Base-by-base conservation (phyloP, 1,140 invertebrate species). In the Hydropsyche tenuis region DNA sequence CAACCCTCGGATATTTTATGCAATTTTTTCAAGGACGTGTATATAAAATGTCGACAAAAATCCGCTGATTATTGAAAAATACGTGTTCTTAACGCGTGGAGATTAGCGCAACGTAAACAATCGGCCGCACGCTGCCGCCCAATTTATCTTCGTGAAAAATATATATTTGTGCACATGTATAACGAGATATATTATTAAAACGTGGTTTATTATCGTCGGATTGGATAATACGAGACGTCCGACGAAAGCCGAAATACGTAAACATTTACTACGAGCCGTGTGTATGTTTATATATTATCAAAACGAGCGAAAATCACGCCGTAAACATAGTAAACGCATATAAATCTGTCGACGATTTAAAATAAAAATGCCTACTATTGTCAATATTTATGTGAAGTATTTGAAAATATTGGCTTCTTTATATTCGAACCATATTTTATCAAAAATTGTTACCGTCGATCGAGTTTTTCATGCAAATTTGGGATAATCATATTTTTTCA, bases 31-130 rank as follows among this genome's bases (percentile, higher is more conserved):
- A n/a, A n/a, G n/a, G n/a, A n/a, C n/a, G n/a, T n/a, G n/a, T n/a
- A n/a, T n/a, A n/a, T n/a, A n/a, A n/a, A n/a, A n/a, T n/a, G n/a
- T n/a, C n/a, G n/a, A n/a, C n/a, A n/a, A n/a, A n/a, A 37, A 37
- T 4, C 30, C 30, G 30, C 3, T 9, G 30, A 37, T 37, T 37
- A 37, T 3, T 37, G 9, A 9, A 37, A 37, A 9, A 37, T 4
- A 37, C 3, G 9, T 60, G 56, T 25, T 60, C 6, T 60, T 16
- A 12, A 14, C 45, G 16, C 22, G 56, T 22, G 22, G 20, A 25
- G 56, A 60, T 60, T 60, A 60, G 56, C 56, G 7, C 56, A 60
- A 60, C 56, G 56, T 60, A 60, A 60, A 60, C 22, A 60, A 60
- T 60, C 56, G 56, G 23, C 20, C 56, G 22, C n/a, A 23, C 56